phyloP scores from a whole-genome alignment of 2,888 invertebrate species.

The Stenoptilia bipunctidactyla region DNA sequence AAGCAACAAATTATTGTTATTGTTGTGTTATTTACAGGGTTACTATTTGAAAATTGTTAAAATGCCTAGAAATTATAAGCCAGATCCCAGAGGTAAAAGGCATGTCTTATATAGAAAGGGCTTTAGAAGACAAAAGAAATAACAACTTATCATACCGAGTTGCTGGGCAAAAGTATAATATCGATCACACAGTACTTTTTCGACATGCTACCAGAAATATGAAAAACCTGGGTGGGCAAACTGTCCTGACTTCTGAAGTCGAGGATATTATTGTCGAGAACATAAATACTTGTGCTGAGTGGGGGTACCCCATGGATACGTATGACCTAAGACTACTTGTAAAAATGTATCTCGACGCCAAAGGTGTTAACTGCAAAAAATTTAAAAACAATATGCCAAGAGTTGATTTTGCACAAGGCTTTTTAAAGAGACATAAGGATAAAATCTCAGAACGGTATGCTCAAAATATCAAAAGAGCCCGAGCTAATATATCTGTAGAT shows the following conservation, averaged over 20 bases:
- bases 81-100: background rate
- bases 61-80: slow-evolving; percentile 6
- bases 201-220: slow-evolving; percentile 1
- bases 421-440: slow-evolving; percentile 6
- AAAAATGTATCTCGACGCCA: slow-evolving; percentile 1
- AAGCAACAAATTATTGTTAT: no score
- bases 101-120: slow-evolving; percentile 1
- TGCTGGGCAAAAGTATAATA: slow-evolving; percentile 3
- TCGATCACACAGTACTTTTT: slow-evolving; percentile 1
- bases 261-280: slow-evolving; percentile 2
- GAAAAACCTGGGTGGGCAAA: slow-evolving; percentile 2
- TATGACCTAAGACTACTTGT: slow-evolving; percentile 2
- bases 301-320: slow-evolving; percentile 2
- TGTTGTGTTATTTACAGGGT: no score
- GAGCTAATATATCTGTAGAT: slow-evolving; percentile 11
- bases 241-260: slow-evolving; percentile 1
- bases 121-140: slow-evolving; percentile 1
- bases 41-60: no score
- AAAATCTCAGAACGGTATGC: slow-evolving; percentile 5
- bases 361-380: slow-evolving; percentile 2
- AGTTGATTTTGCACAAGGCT: slow-evolving; percentile 5
- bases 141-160: slow-evolving; percentile 3
- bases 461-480: slow-evolving; percentile 12
- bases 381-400: slow-evolving; percentile 9
- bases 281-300: slow-evolving; percentile 2